These are phyloP conservation scores for Tympanoctomys barrerae DNA, from an alignment of 2,797 vertebrate species.

Conservation along the genomic window DNA sequence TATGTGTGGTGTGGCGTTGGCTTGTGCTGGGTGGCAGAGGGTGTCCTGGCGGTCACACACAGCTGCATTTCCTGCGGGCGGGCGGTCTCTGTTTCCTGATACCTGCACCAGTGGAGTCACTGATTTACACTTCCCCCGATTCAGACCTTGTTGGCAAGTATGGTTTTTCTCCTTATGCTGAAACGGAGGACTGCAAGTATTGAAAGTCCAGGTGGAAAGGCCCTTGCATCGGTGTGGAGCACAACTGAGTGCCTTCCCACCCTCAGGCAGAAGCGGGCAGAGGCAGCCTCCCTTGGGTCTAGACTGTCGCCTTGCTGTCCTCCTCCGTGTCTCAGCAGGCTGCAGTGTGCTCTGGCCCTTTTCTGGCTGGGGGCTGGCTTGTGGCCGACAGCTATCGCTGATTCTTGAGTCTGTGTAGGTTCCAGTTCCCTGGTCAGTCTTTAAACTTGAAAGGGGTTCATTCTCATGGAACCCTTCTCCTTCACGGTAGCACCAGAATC, in stretches of 20 bases:
- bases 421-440: background rate
- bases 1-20: background rate
- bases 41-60: background rate
- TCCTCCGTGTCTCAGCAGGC: background rate
- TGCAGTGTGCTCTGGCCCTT: background rate
- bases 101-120: background rate
- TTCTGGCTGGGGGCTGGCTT: background rate
- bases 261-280: background rate
- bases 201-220: background rate
- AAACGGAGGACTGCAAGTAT: background rate
- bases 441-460: slow-evolving; percentile 27
- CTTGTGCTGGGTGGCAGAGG: background rate
- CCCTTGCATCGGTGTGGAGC: background rate
- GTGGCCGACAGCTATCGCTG: background rate
- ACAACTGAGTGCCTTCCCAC: background rate
- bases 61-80: background rate
- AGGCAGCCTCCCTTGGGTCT: background rate
- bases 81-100: slow-evolving; percentile 17
- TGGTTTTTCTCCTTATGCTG: slow-evolving; percentile 7
- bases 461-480: background rate
- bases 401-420: background rate
- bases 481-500: background rate
- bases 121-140: background rate
- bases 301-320: background rate
- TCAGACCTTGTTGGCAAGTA: background rate